phyloP scores from a whole-genome alignment of 2,888 invertebrate species.

The Drosophila robusta region DNA sequence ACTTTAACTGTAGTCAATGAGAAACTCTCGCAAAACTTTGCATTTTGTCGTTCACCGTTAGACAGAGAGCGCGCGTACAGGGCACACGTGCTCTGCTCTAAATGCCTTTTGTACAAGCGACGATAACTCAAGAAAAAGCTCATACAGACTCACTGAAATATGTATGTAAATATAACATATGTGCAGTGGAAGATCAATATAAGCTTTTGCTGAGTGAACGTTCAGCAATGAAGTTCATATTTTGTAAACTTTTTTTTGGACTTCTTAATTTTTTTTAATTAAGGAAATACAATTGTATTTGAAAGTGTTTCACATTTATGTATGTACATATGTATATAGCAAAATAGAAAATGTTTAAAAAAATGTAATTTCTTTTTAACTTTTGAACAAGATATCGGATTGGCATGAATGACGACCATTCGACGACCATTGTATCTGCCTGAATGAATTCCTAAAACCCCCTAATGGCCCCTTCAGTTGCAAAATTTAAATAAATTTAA shows the following conservation, averaged over 20 bases:
- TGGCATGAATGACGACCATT: too few species aligned
- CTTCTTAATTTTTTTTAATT: neutral
- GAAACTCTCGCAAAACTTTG: neutral
- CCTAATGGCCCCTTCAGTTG: too few species aligned
- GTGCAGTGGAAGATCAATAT: neutral
- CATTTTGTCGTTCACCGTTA: slow-evolving; percentile 1
- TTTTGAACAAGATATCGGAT: too few species aligned
- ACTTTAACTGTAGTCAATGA: slow-evolving; percentile 2
- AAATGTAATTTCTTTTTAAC: too few species aligned
- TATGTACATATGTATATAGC: too few species aligned
- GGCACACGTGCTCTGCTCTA: slow-evolving; percentile 7
- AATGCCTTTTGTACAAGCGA: neutral
- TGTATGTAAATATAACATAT: neutral
- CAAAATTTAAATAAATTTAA: too few species aligned
- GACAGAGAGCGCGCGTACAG: neutral
- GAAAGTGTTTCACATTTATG: too few species aligned
- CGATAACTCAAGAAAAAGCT: slow-evolving; percentile 15
- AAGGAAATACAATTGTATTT: neutral
- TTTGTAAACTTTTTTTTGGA: neutral
- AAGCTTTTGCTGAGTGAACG: neutral
- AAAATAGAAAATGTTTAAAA: too few species aligned
- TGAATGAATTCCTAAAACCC: too few species aligned
- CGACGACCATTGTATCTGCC: too few species aligned
- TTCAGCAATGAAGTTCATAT: too few species aligned
- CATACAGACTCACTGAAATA: neutral